phyloP scores from a whole-genome alignment of 1,140 invertebrate species.

The Polyergus mexicanus region DNA sequence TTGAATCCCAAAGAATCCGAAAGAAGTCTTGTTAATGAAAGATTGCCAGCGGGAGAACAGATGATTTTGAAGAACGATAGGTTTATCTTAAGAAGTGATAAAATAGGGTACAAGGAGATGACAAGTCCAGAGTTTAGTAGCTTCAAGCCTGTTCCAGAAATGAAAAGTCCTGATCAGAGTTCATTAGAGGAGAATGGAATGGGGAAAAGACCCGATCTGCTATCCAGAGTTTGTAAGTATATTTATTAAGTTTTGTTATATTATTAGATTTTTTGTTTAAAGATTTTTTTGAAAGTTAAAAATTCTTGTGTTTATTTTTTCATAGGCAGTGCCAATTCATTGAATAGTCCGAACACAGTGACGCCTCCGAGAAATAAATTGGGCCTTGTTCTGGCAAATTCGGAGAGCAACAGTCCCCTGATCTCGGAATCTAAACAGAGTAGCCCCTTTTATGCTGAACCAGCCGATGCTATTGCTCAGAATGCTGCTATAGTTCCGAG shows the following conservation, averaged over 20 bases:
- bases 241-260: not conserved
- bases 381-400: conserved; percentile 82
- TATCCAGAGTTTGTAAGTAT: conserved; percentile 90
- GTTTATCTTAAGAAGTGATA: conserved; percentile 85
- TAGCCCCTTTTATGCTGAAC: conserved; percentile 97
- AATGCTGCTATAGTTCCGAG: conserved; percentile 83
- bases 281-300: not conserved
- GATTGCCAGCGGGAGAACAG: conserved; percentile 63
- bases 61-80: conserved; percentile 77
- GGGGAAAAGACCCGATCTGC: conserved; percentile 89
- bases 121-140: conserved; percentile 84
- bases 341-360: conserved; percentile 82
- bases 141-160: conserved; percentile 82
- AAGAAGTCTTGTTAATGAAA: conserved; percentile 73
- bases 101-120: conserved; percentile 82
- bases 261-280: not conserved
- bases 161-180: conserved; percentile 74
- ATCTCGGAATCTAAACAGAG: conserved; percentile 88
- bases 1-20: conserved; percentile 74
- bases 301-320: not conserved
- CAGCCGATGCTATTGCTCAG: conserved; percentile 93
- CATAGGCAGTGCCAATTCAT: conserved; percentile 83
- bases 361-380: conserved; percentile 84
- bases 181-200: conserved; percentile 81
- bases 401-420: conserved; percentile 82